Conservation (phyloP, 2,113 vertebrate species). For the Petromus typicus region DNA sequence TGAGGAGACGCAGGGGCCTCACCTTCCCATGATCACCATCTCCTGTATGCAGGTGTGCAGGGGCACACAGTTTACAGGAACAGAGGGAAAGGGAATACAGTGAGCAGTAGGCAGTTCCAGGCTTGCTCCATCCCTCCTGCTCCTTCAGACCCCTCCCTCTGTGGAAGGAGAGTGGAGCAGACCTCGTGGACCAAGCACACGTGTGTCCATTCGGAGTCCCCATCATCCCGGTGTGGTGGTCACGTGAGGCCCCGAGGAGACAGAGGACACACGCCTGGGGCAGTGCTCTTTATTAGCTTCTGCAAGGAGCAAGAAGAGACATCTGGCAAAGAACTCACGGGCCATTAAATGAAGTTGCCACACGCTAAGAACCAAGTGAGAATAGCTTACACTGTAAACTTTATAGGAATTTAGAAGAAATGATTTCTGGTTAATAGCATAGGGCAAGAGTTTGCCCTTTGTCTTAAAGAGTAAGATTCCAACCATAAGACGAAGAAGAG, state of each 20-base stretch:
- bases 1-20: background rate
- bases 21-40: background rate
- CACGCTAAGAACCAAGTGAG: background rate
- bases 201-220: background rate
- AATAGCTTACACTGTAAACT: background rate
- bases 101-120: background rate
- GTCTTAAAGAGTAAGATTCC: background rate
- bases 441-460: background rate
- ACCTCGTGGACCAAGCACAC: background rate
- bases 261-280: background rate
- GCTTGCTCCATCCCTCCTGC: background rate
- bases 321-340: background rate
- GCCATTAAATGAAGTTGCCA: background rate
- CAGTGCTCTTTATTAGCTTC: background rate
- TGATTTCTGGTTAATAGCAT: background rate
- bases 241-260: background rate
- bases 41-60: background rate
- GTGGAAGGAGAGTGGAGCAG: background rate
- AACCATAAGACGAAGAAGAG: background rate
- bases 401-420: background rate
- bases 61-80: background rate
- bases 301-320: background rate
- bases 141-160: background rate
- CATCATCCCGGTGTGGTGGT: no score
- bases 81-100: background rate